Evolutionary conservation across 2,113 vertebrate species (phyloP).

Genomic region (Melierax canorus): DNA sequence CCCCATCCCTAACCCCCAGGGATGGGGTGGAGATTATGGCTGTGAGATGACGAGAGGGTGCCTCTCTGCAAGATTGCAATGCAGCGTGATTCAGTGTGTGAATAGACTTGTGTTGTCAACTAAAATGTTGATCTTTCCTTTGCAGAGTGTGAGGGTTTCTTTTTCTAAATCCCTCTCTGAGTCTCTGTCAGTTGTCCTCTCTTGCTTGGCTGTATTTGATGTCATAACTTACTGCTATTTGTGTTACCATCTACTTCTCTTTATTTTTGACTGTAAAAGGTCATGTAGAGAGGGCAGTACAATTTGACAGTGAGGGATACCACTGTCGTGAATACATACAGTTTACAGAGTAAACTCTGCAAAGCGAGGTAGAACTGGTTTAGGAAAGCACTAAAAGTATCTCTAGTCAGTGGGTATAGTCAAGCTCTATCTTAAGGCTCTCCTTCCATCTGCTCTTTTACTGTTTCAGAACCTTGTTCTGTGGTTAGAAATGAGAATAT

Average conservation of each 20-base stretch:
- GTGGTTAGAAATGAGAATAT: not conserved
- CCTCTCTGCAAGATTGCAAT: not conserved
- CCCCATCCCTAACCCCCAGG: not conserved
- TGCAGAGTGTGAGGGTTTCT: not conserved
- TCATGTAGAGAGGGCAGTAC: fast-evolving
- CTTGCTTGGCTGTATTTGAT: not conserved
- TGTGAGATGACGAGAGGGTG: not conserved
- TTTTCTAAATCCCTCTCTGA: not conserved
- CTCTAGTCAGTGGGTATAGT: not conserved
- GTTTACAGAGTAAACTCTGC: not conserved
- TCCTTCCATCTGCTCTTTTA: not conserved
- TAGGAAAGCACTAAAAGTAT: not conserved
- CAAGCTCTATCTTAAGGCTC: not conserved
- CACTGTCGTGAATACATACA: not conserved
- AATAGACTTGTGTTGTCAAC: not conserved
- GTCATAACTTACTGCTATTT: not conserved
- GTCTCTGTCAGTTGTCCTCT: not conserved
- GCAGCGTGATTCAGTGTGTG: not conserved
- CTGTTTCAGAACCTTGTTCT: not conserved
- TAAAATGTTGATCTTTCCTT: not conserved
- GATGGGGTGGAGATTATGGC: not conserved
- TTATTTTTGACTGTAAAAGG: not conserved
- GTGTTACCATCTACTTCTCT: not conserved
- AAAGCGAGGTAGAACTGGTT: not conserved
- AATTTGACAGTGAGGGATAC: not conserved